Conservation (phyloP, 2,113 vertebrate genomes). For the Odobenus rosmarus region DNA sequence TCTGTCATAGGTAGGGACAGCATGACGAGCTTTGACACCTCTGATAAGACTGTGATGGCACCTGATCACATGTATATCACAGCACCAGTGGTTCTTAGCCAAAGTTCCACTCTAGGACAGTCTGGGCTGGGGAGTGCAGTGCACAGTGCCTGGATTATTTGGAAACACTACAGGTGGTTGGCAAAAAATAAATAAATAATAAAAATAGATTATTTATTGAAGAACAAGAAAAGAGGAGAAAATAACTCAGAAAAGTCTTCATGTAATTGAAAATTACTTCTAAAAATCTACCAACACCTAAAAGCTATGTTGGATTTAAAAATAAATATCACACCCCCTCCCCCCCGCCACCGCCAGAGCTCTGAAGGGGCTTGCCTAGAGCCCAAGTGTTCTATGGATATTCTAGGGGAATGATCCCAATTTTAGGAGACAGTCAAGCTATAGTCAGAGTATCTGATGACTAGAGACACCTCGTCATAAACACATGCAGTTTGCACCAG, state of each 20-base stretch:
- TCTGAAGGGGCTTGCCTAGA: neutral
- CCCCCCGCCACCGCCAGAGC: neutral
- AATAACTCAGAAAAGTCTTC: slow-evolving; percentile 4
- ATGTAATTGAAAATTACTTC: neutral
- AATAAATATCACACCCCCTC: neutral
- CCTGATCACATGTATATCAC: neutral
- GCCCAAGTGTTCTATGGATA: neutral
- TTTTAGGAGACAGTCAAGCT: neutral
- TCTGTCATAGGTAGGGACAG: neutral
- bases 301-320: neutral
- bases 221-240: neutral
- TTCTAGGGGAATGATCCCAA: neutral
- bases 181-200: neutral
- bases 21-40: neutral
- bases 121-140: neutral
- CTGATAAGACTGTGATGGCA: neutral
- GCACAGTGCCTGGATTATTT: neutral
- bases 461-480: neutral
- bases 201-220: neutral
- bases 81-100: neutral
- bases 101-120: neutral
- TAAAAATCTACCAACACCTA: slow-evolving; percentile 23
- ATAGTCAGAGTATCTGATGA: neutral
- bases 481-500: neutral
- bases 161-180: neutral